Conservation (phyloP, 1,140 invertebrate genomes). For the Saxidomus purpurata region DNA sequence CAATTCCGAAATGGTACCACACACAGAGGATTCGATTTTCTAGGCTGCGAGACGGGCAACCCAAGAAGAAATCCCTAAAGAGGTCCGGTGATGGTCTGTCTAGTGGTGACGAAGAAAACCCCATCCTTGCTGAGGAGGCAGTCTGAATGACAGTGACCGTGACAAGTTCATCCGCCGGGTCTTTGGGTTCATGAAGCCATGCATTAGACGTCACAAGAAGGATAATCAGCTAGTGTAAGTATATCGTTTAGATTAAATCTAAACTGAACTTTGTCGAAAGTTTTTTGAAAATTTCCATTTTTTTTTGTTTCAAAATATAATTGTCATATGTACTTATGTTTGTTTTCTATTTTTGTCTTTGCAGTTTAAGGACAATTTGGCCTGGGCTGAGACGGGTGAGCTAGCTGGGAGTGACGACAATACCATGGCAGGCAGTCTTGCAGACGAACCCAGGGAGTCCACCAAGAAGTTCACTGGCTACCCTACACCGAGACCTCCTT, state of each 20-base stretch:
- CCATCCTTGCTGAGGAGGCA: background rate
- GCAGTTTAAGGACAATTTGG: slow-evolving; percentile 27
- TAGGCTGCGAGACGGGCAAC: slow-evolving; percentile 12
- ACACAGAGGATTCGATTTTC: slow-evolving; percentile 49
- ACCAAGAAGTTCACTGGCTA: slow-evolving; percentile 47
- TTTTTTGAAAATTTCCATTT: background rate
- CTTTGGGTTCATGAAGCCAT: slow-evolving; percentile 29
- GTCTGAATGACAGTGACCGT: slow-evolving; percentile 25
- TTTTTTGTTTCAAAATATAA: background rate
- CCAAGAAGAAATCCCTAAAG: background rate
- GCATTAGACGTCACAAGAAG: slow-evolving; percentile 4
- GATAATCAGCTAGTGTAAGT: slow-evolving; percentile 29
- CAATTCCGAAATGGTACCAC: slow-evolving; percentile 54
- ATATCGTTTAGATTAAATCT: background rate
- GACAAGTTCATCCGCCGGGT: slow-evolving; percentile 32
- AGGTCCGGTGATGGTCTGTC: slow-evolving; percentile 23
- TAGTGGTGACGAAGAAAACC: slow-evolving; percentile 14
- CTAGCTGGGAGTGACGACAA: slow-evolving; percentile 7
- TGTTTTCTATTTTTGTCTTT: too few relatives aligned
- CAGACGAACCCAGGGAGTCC: background rate
- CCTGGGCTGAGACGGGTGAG: slow-evolving; percentile 25
- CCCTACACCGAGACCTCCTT: slow-evolving; percentile 3
- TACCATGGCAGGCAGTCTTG: slow-evolving; percentile 30
- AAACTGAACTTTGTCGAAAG: too few relatives aligned
- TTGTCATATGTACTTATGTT: too few relatives aligned